phyloP scores from a whole-genome alignment of 2,113 vertebrate species.

The Misgurnus mizolepis region DNA sequence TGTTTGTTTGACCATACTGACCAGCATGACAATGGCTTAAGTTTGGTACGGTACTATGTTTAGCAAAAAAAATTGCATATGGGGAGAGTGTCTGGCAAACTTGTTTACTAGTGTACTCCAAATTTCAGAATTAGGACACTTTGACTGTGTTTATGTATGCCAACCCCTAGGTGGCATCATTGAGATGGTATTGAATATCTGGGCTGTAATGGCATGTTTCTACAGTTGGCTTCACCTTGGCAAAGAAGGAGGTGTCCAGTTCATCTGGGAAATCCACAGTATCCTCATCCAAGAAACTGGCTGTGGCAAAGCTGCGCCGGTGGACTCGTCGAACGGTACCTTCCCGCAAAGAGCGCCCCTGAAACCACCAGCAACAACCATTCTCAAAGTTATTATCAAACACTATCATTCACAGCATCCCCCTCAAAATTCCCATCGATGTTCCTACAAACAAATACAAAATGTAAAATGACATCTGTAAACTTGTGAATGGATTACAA shows the following conservation, averaged over 20 bases:
- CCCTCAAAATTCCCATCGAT: neutral
- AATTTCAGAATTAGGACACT: neutral
- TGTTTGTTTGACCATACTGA: too few relatives aligned
- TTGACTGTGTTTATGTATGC: neutral
- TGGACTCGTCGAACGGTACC: slow-evolving; percentile 77
- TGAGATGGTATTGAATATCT: neutral
- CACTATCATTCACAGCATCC: slow-evolving; percentile 22
- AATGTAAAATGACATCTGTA: neutral
- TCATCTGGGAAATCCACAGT: slow-evolving; percentile 91
- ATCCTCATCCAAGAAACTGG: slow-evolving; percentile 95
- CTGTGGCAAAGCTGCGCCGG: slow-evolving; percentile 90
- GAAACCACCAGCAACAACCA: slow-evolving; percentile 18
- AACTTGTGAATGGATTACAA: neutral
- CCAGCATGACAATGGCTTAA: too few relatives aligned
- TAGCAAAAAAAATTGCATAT: too few relatives aligned
- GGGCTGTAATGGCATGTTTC: neutral
- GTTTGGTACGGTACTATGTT: too few relatives aligned
- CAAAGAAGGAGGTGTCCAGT: slow-evolving; percentile 96
- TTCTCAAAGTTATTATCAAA: neutral
- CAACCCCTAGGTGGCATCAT: slow-evolving; percentile 23
- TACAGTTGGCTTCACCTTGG: slow-evolving; percentile 77
- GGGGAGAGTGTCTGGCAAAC: too few relatives aligned
- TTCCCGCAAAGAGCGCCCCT: slow-evolving; percentile 80
- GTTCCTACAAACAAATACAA: neutral
- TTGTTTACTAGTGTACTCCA: too few relatives aligned